Conservation (phyloP, 2,113 vertebrate species). For the Mola mola region DNA sequence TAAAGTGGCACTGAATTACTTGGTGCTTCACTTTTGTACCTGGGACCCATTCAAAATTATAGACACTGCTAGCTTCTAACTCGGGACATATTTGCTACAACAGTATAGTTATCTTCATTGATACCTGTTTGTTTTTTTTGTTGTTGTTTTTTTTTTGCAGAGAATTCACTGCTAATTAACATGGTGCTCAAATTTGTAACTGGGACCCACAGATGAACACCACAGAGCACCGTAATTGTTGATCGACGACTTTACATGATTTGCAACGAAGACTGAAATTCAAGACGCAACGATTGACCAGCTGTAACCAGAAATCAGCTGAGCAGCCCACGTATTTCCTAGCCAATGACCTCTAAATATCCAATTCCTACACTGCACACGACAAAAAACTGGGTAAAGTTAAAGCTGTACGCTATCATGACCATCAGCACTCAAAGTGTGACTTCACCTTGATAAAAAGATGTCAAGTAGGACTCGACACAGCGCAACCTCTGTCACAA, state of each 20-base stretch:
- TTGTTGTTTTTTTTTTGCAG: no score
- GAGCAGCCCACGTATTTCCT: no score
- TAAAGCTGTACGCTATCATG: no score
- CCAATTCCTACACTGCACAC: no score
- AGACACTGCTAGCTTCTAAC: constrained; percentile 69
- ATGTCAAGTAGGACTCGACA: no score
- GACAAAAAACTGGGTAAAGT: no score
- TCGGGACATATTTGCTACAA: constrained; percentile 64
- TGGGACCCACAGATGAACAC: constrained; percentile 7
- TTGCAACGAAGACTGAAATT: neutral
- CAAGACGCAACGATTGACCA: no score
- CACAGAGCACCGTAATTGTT: neutral
- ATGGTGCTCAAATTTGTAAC: neutral
- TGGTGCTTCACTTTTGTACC: constrained; percentile 75
- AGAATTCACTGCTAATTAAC: constrained; percentile 37
- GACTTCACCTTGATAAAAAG: no score
- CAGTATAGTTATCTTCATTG: constrained; percentile 66
- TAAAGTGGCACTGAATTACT: constrained; percentile 80
- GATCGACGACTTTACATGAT: neutral
- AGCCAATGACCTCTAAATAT: no score
- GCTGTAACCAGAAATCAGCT: no score
- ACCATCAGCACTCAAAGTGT: no score
- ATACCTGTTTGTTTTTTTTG: constrained; percentile 34
- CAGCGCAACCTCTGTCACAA: no score
- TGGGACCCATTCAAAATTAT: constrained; percentile 74